phyloP scores from a whole-genome alignment of 2,888 invertebrate species.

The Graphium colonna region DNA sequence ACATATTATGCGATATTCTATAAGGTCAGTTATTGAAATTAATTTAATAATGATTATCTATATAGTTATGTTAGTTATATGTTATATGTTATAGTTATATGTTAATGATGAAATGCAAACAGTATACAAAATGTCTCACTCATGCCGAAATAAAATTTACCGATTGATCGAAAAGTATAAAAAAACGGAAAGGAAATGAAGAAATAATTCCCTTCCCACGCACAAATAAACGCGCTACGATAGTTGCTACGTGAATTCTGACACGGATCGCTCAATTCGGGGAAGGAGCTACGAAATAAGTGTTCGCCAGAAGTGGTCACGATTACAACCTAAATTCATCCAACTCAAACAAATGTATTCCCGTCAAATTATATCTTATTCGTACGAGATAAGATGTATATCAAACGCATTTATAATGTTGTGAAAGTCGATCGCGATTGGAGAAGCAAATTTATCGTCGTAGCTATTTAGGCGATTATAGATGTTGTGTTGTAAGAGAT shows the following conservation, averaged over 20 bases:
- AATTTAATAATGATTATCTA: too few relatives aligned
- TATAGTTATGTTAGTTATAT: too few relatives aligned
- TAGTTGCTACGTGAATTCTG: slow-evolving; percentile 56
- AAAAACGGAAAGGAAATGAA: slow-evolving; percentile 54
- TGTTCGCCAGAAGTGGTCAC: slow-evolving; percentile 76
- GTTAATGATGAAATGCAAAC: too few relatives aligned
- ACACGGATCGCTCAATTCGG: slow-evolving; percentile 76
- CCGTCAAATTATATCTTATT: slow-evolving; percentile 44
- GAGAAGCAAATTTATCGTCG: slow-evolving; percentile 31
- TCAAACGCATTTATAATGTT: slow-evolving; percentile 40
- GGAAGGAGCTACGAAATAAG: slow-evolving; percentile 65
- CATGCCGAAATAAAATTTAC: slow-evolving; percentile 32
- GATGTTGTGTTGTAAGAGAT: slow-evolving; percentile 15
- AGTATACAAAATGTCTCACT: slow-evolving; percentile 35
- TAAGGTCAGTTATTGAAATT: too few relatives aligned
- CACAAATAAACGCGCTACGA: slow-evolving; percentile 66
- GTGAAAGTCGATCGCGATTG: slow-evolving; percentile 54
- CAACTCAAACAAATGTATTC: slow-evolving; percentile 26
- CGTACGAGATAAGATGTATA: slow-evolving; percentile 38
- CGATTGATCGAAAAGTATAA: slow-evolving; percentile 26
- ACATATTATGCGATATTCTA: too few relatives aligned
- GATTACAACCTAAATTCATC: slow-evolving; percentile 57
- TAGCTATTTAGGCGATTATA: slow-evolving; percentile 24
- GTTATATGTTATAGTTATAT: too few relatives aligned
- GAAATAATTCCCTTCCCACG: slow-evolving; percentile 66